These are phyloP conservation scores for Butorides virescens DNA, from an alignment of 2,113 vertebrate species.

Conservation along the genomic window DNA sequence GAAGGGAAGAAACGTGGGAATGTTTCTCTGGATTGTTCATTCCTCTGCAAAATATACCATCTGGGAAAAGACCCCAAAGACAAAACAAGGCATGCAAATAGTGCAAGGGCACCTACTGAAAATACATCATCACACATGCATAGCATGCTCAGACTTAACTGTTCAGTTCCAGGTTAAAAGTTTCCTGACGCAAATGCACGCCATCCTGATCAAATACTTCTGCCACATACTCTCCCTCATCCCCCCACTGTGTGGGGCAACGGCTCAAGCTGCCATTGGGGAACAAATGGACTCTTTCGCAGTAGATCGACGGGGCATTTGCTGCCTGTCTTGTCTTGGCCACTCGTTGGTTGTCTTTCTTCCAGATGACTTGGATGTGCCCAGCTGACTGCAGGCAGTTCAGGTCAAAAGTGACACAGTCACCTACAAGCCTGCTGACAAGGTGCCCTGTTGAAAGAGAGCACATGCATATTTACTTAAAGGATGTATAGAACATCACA, in stretches of 20 bases:
- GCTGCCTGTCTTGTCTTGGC: background rate
- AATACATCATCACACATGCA: background rate
- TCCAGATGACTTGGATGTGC: background rate
- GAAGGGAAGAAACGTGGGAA: background rate
- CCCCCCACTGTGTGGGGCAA: background rate
- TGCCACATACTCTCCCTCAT: background rate
- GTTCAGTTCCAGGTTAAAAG: background rate
- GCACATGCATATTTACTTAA: background rate
- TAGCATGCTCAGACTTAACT: background rate
- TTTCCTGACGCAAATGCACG: background rate
- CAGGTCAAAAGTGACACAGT: background rate
- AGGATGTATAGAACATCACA: background rate
- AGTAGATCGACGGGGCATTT: background rate
- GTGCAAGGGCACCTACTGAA: background rate
- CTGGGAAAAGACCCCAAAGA: background rate
- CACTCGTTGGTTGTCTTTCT: background rate
- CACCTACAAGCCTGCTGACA: background rate
- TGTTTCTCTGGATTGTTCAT: background rate
- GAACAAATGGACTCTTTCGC: background rate
- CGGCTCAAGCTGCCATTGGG: background rate
- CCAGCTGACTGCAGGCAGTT: background rate
- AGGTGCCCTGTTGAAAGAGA: background rate
- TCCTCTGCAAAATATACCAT: background rate
- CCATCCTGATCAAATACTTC: background rate
- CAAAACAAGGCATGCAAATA: background rate